Evolutionary conservation across 2,888 invertebrate genomes (phyloP).

Genomic region (Crossocerus cetratus): DNA sequence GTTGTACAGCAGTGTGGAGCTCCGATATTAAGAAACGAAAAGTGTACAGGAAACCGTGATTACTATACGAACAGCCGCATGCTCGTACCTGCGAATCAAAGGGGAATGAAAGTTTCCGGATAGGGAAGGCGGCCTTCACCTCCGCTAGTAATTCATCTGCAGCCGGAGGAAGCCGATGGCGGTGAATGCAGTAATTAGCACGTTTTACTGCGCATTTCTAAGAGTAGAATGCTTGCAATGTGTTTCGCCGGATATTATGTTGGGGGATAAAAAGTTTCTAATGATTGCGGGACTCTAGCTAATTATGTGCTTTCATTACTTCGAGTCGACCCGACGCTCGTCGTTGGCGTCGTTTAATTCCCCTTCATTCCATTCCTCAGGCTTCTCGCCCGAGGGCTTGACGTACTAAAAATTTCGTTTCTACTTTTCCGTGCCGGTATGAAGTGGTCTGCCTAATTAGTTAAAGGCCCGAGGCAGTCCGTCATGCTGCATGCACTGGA

Average conservation of each 20-base stretch:
- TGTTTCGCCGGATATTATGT: not conserved
- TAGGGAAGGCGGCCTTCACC: not conserved
- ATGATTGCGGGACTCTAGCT: not conserved
- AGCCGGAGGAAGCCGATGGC: not conserved
- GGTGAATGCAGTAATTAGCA: not conserved
- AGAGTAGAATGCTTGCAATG: not conserved
- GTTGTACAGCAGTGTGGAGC: no score
- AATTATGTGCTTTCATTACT: not conserved
- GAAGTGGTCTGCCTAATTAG: conserved; percentile 30
- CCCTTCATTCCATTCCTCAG: not conserved
- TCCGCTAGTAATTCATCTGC: not conserved
- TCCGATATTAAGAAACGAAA: no score
- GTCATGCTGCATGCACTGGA: not conserved
- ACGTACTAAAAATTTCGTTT: conserved; percentile 19
- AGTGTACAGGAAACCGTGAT: no score
- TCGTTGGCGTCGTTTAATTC: not conserved
- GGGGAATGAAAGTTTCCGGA: conserved; percentile 1
- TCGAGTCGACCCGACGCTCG: not conserved
- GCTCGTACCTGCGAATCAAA: not conserved
- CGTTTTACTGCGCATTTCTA: not conserved
- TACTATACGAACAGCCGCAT: no score
- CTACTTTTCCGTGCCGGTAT: not conserved
- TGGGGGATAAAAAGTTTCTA: not conserved
- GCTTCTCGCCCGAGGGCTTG: not conserved
- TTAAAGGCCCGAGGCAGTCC: conserved; percentile 3